These are phyloP conservation scores for Drosophila paramelanica DNA, from an alignment of 2,888 invertebrate genomes.

Conservation along the genomic window DNA sequence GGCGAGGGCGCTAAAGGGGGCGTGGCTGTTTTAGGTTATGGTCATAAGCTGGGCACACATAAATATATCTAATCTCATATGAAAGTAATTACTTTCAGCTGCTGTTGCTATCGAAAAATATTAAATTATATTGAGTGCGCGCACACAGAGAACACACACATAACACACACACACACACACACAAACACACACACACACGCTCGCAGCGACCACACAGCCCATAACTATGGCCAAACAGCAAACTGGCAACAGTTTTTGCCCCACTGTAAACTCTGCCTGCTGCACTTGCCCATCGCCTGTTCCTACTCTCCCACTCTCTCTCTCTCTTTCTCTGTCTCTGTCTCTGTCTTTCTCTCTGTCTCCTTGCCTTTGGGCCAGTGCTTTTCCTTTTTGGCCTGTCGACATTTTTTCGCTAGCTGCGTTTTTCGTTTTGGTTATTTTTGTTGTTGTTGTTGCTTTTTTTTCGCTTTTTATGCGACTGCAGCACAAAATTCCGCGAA, in stretches of 20 bases:
- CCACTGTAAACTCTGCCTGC: neutral
- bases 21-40: conserved; percentile 23
- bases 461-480: conserved; percentile 66
- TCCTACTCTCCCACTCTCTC: too few species aligned
- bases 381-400: conserved; percentile 56
- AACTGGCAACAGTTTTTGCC: conserved; percentile 25
- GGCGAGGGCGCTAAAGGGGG: neutral
- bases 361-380: conserved; percentile 42
- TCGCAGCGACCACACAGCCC: conserved; percentile 49
- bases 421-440: conserved; percentile 28
- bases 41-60: conserved; percentile 58
- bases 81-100: conserved; percentile 79
- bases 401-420: conserved; percentile 63
- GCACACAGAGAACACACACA: conserved; percentile 33
- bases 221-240: conserved; percentile 49
- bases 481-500: conserved; percentile 78
- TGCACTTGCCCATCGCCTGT: neutral
- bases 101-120: conserved; percentile 78
- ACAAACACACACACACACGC: neutral
- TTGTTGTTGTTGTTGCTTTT: neutral
- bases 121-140: conserved; percentile 79
- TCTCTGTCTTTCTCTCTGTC: too few species aligned
- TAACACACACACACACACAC: too few species aligned
- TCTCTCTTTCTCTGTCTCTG: too few species aligned
- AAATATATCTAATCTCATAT: conserved; percentile 79